These are phyloP conservation scores for Melanotaenia pygmaea DNA, from an alignment of 2,797 vertebrate genomes.

Conservation along the genomic window DNA sequence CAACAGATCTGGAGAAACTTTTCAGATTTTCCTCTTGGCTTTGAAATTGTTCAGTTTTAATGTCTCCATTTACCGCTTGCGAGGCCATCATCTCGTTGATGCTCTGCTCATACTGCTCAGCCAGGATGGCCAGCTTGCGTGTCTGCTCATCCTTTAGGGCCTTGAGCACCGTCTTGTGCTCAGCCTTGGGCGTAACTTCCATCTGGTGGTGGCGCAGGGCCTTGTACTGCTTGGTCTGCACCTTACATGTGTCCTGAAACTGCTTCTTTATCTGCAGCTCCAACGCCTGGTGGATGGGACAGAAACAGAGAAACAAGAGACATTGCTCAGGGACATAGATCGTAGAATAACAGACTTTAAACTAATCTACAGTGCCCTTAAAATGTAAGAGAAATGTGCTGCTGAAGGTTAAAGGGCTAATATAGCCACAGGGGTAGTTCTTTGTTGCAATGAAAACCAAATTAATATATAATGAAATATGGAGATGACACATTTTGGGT, in stretches of 20 bases:
- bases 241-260: slow-evolving; percentile 99
- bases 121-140: slow-evolving; percentile 93
- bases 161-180: slow-evolving; percentile 98
- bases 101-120: slow-evolving; percentile 97
- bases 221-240: slow-evolving; percentile 99
- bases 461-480: slow-evolving; percentile 33
- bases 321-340: not conserved
- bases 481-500: slow-evolving; percentile 29
- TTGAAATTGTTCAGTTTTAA: not conserved
- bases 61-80: slow-evolving; percentile 89
- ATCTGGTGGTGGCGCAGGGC: slow-evolving; percentile 99
- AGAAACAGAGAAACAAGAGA: not conserved
- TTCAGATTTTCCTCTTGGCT: not conserved
- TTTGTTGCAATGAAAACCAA: slow-evolving; percentile 16
- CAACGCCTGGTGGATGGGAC: slow-evolving; percentile 85
- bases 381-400: not conserved
- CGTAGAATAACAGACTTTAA: not conserved
- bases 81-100: slow-evolving; percentile 99
- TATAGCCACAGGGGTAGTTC: not conserved
- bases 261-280: slow-evolving; percentile 99
- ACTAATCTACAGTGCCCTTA: not conserved
- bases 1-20: slow-evolving; percentile 40
- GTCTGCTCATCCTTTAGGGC: slow-evolving; percentile 96
- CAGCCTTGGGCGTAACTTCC: slow-evolving; percentile 98
- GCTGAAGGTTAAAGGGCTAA: slow-evolving; percentile 32